phyloP scores from a whole-genome alignment of 1,140 invertebrate species.

The Atta texana region DNA sequence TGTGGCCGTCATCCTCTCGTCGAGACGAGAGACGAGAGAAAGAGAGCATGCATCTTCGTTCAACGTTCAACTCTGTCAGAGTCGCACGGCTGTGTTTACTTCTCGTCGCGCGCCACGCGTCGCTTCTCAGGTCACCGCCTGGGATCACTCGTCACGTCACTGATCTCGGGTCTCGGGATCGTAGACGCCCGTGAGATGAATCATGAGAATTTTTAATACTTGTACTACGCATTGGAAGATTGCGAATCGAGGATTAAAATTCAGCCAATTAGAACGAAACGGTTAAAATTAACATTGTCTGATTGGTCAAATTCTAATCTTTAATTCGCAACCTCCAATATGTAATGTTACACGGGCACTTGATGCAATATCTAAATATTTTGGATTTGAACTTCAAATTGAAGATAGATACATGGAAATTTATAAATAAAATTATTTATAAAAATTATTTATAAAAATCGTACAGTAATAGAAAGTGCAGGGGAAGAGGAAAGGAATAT shows the following conservation, averaged over 20 bases:
- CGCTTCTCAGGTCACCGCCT: slow-evolving; percentile 47
- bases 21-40: not conserved
- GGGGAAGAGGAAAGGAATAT: not conserved
- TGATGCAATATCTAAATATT: too few species aligned
- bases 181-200: not conserved
- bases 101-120: slow-evolving; percentile 28
- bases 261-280: too few species aligned
- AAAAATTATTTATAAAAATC: not conserved
- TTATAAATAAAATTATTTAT: too few species aligned
- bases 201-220: not conserved
- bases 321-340: too few species aligned
- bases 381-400: too few species aligned
- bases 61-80: not conserved
- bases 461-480: not conserved
- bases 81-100: slow-evolving; percentile 12
- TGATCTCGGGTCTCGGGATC: slow-evolving; percentile 18
- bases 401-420: not conserved
- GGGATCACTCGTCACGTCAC: slow-evolving; percentile 65
- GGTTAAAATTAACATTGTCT: too few species aligned
- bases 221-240: too few species aligned
- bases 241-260: too few species aligned
- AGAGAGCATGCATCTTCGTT: not conserved
- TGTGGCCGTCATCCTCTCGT: not conserved
- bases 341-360: too few species aligned
- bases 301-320: too few species aligned